These are phyloP conservation scores for Xenus cinereus DNA, from an alignment of 2,113 vertebrate genomes.

Conservation along the genomic window DNA sequence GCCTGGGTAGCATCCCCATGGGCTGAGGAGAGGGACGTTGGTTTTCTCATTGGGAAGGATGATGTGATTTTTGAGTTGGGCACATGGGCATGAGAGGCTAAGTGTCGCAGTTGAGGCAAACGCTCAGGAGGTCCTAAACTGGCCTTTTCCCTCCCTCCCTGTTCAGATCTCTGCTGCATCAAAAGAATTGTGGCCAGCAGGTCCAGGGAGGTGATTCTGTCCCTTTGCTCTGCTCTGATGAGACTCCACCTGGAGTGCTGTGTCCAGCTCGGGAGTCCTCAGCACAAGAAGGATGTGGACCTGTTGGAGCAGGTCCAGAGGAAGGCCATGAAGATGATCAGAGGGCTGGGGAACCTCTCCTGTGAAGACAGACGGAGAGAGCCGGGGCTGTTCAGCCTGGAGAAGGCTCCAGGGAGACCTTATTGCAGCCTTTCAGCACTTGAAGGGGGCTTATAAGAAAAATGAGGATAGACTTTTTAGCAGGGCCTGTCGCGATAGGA, in stretches of 20 bases:
- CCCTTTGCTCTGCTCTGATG: neutral
- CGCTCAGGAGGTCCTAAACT: neutral
- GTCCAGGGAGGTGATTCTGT: neutral
- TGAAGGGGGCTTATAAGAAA: neutral
- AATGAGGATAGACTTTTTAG: neutral
- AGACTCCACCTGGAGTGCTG: neutral
- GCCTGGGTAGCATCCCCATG: rapidly evolving
- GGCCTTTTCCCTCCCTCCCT: neutral
- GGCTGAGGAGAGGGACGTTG: neutral
- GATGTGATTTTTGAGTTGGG: neutral
- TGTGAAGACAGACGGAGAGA: neutral
- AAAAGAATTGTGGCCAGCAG: neutral
- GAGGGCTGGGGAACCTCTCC: neutral
- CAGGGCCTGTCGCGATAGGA: too few relatives aligned
- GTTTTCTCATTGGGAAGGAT: neutral
- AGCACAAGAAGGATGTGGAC: neutral
- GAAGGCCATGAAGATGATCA: neutral
- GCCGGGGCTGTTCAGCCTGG: neutral
- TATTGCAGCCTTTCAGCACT: neutral
- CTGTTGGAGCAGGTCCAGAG: neutral
- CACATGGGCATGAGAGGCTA: rapidly evolving
- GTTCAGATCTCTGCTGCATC: neutral
- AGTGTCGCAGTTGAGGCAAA: neutral
- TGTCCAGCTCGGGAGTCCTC: neutral
- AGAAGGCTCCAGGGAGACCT: neutral